Evolutionary conservation across 2,797 vertebrate genomes (phyloP), one percentile per base, ranked within the genome.

Genomic region (Anniella stebbinsi): DNA sequence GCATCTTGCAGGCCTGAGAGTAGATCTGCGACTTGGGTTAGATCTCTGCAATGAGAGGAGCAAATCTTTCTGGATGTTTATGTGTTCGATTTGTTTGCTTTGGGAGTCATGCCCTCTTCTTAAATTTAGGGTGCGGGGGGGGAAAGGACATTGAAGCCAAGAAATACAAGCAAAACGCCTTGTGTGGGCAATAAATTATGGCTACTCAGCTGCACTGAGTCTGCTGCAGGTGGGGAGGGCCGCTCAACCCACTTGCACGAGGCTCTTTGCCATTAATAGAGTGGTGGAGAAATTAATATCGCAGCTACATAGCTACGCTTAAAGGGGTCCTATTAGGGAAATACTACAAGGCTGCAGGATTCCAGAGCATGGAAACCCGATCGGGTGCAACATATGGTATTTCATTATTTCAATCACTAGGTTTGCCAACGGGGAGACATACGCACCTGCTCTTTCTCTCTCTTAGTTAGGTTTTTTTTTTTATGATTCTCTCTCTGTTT

Each of bases 161-260:
- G 94, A 94, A 93, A 93, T 90, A 70, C 72, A 93, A 95, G 86
- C 93, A 92, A 89, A 69, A 15, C 82, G 33, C 48, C 8, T 72
- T 72, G 30, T 86, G 81, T 57, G 89, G 41, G 54, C 72, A 92
- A 90, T 93, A 93, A 94, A 93, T 94, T 89, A 94, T 38, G 81
- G 67, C 75, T 87, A 67, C 48, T 76, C 57, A 82, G n/a, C 57
- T 76, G 77, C 66, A 23, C 25, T 87, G 45, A 2, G 18, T 33
- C 88, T 89, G 66, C 73, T 88, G 87, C 48, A 81, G 88, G 75
- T 18, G 86, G 51, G 93, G 51, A 30, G 23, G 41, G 6, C 45
- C 3, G 3, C 69, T 86, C 54, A 3, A 12, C 78, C 23, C 0
- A 38, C 72, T 72, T 54, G 33, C 18, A 54, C 21, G 57, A 25